A percentile compares a stretch with the other conserved stretches of the same genome.
These are phyloP conservation scores for Drosophila diplacantha DNA, from an alignment of 2,888 invertebrate genomes.

Conservation along the genomic window DNA sequence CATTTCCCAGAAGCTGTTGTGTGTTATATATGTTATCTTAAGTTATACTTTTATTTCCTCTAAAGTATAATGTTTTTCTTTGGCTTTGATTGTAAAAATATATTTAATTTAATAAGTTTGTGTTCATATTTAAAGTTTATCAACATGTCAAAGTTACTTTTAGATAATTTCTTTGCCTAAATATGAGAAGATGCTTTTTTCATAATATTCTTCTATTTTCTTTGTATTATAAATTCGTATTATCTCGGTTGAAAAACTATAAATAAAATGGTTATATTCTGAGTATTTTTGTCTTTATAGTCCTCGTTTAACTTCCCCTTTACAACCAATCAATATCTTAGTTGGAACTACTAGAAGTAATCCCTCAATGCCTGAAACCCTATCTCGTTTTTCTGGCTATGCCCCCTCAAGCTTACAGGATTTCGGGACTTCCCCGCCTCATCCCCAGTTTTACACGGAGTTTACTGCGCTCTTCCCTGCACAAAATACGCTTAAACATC, in stretches of 20 bases:
- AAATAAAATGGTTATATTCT: too few relatives aligned
- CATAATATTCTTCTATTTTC: neutral
- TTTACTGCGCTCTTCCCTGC: slow-evolving; percentile 12
- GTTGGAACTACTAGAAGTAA: neutral
- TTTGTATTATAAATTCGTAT: too few relatives aligned
- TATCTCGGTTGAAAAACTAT: neutral
- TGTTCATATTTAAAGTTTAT: too few relatives aligned
- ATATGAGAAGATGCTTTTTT: too few relatives aligned
- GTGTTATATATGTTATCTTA: neutral
- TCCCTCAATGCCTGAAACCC: neutral
- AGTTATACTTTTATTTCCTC: neutral
- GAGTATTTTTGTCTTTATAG: neutral
- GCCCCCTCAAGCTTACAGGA: neutral
- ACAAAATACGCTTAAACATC: slow-evolving; percentile 34
- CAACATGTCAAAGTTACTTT: neutral
- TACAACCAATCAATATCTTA: neutral
- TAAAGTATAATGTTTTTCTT: neutral
- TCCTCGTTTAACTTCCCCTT: neutral
- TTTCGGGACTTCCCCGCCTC: neutral
- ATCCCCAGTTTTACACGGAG: neutral
- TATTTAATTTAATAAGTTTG: neutral
- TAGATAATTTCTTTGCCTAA: too few relatives aligned
- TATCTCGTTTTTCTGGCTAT: neutral
- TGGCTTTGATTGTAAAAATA: neutral
- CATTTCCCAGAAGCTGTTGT: neutral